Conservation (phyloP, 2,797 vertebrate species). For the Rhynchotus rufescens region DNA sequence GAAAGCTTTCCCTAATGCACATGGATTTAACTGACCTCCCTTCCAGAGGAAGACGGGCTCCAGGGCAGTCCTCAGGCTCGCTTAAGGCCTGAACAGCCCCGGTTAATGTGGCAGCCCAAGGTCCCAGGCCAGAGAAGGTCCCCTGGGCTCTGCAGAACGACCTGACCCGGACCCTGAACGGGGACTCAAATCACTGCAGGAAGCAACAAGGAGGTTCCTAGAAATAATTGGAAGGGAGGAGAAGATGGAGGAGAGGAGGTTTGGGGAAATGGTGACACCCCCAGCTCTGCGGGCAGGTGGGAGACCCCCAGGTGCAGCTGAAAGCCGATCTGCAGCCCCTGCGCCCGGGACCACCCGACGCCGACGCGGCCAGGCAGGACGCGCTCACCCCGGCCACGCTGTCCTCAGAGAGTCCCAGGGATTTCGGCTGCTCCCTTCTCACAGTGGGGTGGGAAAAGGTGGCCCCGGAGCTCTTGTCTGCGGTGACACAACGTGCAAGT, state of each 20-base stretch:
- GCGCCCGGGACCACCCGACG: too few relatives aligned
- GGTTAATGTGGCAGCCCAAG: accelerated
- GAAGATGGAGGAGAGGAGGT: background rate
- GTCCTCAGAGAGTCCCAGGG: too few relatives aligned
- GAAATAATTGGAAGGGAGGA: background rate
- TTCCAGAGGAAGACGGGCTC: background rate
- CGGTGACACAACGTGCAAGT: background rate
- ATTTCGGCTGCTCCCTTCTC: too few relatives aligned
- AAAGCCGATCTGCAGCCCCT: too few relatives aligned
- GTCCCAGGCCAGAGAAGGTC: background rate
- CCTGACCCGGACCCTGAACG: background rate
- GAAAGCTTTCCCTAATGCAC: background rate
- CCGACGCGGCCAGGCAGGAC: too few relatives aligned
- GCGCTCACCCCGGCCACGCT: too few relatives aligned
- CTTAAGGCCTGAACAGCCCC: background rate
- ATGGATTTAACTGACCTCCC: background rate
- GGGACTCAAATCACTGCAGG: background rate
- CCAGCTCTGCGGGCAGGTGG: background rate
- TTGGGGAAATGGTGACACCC: accelerated
- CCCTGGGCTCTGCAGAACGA: background rate
- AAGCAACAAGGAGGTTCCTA: background rate
- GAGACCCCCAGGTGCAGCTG: too few relatives aligned
- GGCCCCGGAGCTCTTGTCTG: accelerated
- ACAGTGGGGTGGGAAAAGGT: too few relatives aligned
- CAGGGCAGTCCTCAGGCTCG: background rate